A percentile compares a stretch with the other conserved stretches of the same genome.
Evolutionary conservation across 2,797 vertebrate genomes (phyloP).

Genomic region (Rousettus madagascariensis): DNA sequence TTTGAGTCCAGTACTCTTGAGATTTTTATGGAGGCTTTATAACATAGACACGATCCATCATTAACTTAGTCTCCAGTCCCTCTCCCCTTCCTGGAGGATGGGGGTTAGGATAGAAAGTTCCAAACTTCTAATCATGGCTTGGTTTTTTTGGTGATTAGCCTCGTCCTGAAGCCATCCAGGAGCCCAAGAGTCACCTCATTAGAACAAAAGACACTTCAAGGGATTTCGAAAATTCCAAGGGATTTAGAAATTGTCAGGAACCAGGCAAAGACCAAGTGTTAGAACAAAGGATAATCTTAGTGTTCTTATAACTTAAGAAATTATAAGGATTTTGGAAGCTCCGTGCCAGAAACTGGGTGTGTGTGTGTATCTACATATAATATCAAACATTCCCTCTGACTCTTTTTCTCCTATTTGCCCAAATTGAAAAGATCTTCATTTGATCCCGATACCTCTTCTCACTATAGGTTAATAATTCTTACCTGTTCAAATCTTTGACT

Average conservation of each 20-base stretch:
- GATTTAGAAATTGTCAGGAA: constrained; percentile 2
- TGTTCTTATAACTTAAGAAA: background rate
- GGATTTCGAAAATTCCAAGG: background rate
- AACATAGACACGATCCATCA: background rate
- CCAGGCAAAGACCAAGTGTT: background rate
- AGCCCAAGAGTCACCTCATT: background rate
- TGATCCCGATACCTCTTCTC: background rate
- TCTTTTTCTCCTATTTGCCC: background rate
- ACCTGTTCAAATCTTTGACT: background rate
- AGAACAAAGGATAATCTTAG: background rate
- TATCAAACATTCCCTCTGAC: background rate
- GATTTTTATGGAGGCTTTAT: background rate
- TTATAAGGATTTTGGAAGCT: background rate
- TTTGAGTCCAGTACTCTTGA: background rate
- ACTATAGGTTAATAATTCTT: background rate
- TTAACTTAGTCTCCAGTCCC: background rate
- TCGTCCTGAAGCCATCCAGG: background rate
- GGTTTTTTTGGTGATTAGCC: background rate
- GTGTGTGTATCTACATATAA: background rate
- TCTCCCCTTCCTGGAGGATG: background rate
- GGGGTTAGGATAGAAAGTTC: background rate
- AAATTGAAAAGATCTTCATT: background rate
- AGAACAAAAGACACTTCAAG: background rate
- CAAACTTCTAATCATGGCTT: background rate
- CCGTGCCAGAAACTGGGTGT: background rate